Evolutionary conservation across 2,888 invertebrate genomes (phyloP).

Genomic region (Pasiphila rectangulata): DNA sequence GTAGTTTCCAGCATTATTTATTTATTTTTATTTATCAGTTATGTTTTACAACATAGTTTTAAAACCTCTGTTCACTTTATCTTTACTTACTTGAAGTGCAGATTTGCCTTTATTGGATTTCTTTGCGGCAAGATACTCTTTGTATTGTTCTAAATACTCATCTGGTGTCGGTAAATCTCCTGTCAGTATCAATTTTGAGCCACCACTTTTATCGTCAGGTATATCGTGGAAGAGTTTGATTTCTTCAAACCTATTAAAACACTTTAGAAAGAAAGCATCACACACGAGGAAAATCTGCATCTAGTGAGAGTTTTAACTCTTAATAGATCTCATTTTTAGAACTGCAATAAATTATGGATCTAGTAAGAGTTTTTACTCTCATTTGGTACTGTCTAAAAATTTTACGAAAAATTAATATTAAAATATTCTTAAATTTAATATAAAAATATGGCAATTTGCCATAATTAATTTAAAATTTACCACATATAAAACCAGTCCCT

Average conservation of each 20-base stretch:
- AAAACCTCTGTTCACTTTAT: too few species aligned
- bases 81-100: conserved; percentile 35
- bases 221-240: conserved; percentile 55
- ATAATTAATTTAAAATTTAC: conserved; percentile 36
- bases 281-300: too few species aligned
- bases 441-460: background rate
- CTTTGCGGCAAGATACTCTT: conserved; percentile 42
- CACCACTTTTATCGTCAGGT: conserved; percentile 49
- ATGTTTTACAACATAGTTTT: too few species aligned
- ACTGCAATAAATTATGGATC: too few species aligned
- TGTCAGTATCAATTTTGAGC: conserved; percentile 49
- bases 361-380: too few species aligned
- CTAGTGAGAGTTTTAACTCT: too few species aligned
- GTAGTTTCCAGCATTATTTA: too few species aligned
- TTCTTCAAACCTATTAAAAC: conserved; percentile 53
- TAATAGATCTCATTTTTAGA: too few species aligned
- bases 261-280: too few species aligned
- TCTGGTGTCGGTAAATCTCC: conserved; percentile 51
- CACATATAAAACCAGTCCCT: conserved; percentile 62
- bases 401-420: too few species aligned
- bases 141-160: conserved; percentile 56
- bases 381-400: too few species aligned
- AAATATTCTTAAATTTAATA: background rate
- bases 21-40: too few species aligned
- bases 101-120: conserved; percentile 50